These are phyloP conservation scores for Cynodonichthys magdalenae DNA, from an alignment of 2,797 vertebrate species.

Conservation along the genomic window DNA sequence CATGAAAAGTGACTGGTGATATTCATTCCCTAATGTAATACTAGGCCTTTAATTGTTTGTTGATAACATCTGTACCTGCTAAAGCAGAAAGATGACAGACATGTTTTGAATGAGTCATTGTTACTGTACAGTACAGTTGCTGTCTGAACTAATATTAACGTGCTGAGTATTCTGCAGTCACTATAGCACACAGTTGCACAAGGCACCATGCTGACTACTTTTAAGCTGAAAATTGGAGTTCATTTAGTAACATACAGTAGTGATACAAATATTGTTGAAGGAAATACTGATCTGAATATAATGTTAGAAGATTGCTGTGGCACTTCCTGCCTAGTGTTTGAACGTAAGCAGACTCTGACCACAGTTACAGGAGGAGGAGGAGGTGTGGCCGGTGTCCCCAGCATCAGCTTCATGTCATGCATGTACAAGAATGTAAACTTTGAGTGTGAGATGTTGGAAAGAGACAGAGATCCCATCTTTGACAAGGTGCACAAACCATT, in stretches of 20 bases:
- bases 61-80: slow-evolving; percentile 11
- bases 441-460: slow-evolving; percentile 1
- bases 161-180: neutral
- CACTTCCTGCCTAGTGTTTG: slow-evolving; percentile 20
- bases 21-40: no score
- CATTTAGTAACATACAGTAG: neutral
- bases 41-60: neutral
- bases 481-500: slow-evolving; percentile 25
- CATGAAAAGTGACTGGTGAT: no score
- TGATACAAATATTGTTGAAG: neutral
- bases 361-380: slow-evolving; percentile 14
- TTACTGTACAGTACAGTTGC: slow-evolving; percentile 13
- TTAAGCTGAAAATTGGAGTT: neutral
- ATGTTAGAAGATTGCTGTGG: neutral
- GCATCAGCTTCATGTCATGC: slow-evolving; percentile 55
- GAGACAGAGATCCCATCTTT: slow-evolving; percentile 37
- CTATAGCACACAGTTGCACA: neutral
- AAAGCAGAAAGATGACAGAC: neutral
- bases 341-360: slow-evolving; percentile 9
- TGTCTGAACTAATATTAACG: neutral
- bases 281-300: slow-evolving; percentile 15
- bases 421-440: slow-evolving; percentile 68
- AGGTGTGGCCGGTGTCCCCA: slow-evolving; percentile 39
- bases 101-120: slow-evolving; percentile 18
- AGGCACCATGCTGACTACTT: neutral